phyloP scores from a whole-genome alignment of 2,888 invertebrate genomes.

The Gastrophysa polygoni region DNA sequence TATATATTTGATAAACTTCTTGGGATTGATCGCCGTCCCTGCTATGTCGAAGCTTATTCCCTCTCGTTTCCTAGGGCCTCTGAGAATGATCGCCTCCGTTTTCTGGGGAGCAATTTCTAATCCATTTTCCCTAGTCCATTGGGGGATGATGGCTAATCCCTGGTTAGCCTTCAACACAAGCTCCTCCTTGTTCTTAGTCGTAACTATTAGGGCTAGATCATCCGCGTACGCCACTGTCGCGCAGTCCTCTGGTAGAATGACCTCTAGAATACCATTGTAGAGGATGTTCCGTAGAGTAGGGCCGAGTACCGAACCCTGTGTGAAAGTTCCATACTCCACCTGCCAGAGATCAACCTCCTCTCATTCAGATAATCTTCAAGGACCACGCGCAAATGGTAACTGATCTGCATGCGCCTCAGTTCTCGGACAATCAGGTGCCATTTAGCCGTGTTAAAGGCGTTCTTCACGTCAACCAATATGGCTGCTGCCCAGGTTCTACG shows the following conservation, averaged over 20 bases:
- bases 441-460: neutral
- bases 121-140: neutral
- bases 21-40: neutral
- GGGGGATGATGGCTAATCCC: neutral
- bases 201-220: neutral
- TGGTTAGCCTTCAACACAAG: neutral
- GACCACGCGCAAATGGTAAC: neutral
- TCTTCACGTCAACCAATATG: neutral
- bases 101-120: neutral
- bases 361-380: neutral
- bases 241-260: neutral
- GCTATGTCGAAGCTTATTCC: neutral
- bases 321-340: neutral
- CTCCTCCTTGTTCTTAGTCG: neutral
- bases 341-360: neutral
- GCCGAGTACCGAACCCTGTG: neutral
- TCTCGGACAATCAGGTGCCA: neutral
- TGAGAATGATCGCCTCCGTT: neutral
- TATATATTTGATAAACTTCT: constrained; percentile 17
- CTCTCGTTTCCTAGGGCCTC: neutral
- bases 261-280: neutral
- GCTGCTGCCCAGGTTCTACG: neutral
- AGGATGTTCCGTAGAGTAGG: neutral
- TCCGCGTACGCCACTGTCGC: neutral
- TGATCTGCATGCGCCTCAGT: neutral